Conservation (phyloP, 2,113 vertebrate species). For the Sinocyclocheilus anshuiensis region DNA sequence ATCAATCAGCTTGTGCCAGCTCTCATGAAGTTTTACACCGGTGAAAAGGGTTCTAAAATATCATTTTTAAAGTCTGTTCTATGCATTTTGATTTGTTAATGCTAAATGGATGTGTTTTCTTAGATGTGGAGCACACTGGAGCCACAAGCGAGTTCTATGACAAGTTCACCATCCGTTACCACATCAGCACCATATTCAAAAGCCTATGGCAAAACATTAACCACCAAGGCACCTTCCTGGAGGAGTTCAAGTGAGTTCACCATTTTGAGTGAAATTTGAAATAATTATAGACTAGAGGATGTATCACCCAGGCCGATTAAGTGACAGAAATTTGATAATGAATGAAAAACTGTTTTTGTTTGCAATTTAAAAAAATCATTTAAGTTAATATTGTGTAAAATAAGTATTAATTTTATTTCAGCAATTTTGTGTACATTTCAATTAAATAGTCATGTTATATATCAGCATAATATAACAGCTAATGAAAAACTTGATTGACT, state of each 20-base stretch:
- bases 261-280: too few relatives aligned
- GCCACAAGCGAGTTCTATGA: conserved; percentile 99
- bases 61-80: background rate
- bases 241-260: conserved; percentile 97
- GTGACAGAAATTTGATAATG: too few relatives aligned
- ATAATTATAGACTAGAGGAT: too few relatives aligned
- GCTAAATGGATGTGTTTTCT: background rate
- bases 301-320: too few relatives aligned
- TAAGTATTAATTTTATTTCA: too few relatives aligned
- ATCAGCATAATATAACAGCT: too few relatives aligned
- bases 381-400: too few relatives aligned
- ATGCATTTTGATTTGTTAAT: background rate
- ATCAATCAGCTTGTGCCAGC: conserved; percentile 93
- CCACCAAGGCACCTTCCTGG: conserved; percentile 98
- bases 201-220: conserved; percentile 97
- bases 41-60: conserved; percentile 64
- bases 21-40: conserved; percentile 99
- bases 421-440: too few relatives aligned
- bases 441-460: too few relatives aligned
- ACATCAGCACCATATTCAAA: conserved; percentile 99
- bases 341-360: too few relatives aligned
- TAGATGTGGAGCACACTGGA: conserved; percentile 97
- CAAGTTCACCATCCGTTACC: conserved; percentile 99
- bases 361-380: too few relatives aligned
- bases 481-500: too few relatives aligned